Evolutionary conservation across 2,113 vertebrate genomes (phyloP).

Genomic region (Ochotona princeps): DNA sequence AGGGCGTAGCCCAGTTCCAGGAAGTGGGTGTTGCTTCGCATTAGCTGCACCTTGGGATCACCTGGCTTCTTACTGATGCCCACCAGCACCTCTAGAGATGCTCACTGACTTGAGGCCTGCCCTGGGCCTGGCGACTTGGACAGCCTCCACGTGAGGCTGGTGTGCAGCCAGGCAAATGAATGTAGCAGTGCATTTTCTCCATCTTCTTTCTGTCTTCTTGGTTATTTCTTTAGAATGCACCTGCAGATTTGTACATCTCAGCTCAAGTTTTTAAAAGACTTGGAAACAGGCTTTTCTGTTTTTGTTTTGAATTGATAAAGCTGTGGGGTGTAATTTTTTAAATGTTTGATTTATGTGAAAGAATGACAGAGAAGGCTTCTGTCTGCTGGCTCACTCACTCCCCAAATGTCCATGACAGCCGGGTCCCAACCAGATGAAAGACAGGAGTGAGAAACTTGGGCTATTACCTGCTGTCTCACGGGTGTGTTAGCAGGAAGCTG

Average conservation of each 20-base stretch:
- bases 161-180: background rate
- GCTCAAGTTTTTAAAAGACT: slow-evolving; percentile 17
- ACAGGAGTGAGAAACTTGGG: no score
- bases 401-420: no score
- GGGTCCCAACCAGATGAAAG: no score
- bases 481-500: no score
- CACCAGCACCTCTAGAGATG: background rate
- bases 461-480: no score
- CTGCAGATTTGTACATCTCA: slow-evolving; percentile 43
- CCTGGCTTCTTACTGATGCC: background rate
- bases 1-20: background rate
- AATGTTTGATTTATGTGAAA: no score
- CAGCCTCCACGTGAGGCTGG: background rate
- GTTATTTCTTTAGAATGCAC: background rate
- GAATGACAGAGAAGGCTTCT: no score
- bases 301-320: background rate
- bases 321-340: background rate
- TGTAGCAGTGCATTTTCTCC: background rate
- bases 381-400: no score
- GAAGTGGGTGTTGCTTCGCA: background rate
- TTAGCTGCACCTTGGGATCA: background rate
- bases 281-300: background rate
- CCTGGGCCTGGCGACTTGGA: background rate
- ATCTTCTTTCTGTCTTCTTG: background rate
- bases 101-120: background rate